Evolutionary conservation across 1,140 invertebrate genomes (phyloP).

Genomic region (Temnothorax nylanderi): DNA sequence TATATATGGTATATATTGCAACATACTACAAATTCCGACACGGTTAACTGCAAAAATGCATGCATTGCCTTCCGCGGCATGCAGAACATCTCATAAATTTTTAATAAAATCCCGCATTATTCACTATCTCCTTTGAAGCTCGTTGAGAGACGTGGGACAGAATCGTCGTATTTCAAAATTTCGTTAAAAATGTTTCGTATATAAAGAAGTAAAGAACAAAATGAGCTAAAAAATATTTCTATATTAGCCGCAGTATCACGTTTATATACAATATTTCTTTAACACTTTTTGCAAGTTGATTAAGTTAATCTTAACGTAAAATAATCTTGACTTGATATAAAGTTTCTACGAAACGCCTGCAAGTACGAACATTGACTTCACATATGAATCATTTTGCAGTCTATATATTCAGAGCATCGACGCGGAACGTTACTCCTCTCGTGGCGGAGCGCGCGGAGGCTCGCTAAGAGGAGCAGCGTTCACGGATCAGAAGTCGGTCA

Average conservation of each 20-base stretch:
- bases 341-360: not conserved
- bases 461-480: conserved; percentile 37
- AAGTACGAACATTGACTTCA: not conserved
- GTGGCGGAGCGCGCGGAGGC: not conserved
- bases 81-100: not conserved
- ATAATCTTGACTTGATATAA: too few species aligned
- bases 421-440: conserved; percentile 24
- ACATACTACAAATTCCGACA: conserved; percentile 3
- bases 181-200: not conserved
- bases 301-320: too few species aligned
- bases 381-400: not conserved
- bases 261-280: not conserved
- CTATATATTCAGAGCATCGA: not conserved
- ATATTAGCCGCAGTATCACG: not conserved
- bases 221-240: not conserved
- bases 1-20: too few species aligned
- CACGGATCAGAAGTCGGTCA: conserved; percentile 57
- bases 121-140: too few species aligned
- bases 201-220: too few species aligned
- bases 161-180: not conserved
- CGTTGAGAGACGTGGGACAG: not conserved
- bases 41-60: not conserved
- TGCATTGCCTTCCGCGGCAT: not conserved
- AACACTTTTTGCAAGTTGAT: not conserved
- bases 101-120: conserved; percentile 23